Percentiles rank a stretch among this genome's conserved stretches.
These are phyloP conservation scores for Machaerirhynchus nigripectus DNA, from an alignment of 2,113 vertebrate genomes.

Conservation along the genomic window DNA sequence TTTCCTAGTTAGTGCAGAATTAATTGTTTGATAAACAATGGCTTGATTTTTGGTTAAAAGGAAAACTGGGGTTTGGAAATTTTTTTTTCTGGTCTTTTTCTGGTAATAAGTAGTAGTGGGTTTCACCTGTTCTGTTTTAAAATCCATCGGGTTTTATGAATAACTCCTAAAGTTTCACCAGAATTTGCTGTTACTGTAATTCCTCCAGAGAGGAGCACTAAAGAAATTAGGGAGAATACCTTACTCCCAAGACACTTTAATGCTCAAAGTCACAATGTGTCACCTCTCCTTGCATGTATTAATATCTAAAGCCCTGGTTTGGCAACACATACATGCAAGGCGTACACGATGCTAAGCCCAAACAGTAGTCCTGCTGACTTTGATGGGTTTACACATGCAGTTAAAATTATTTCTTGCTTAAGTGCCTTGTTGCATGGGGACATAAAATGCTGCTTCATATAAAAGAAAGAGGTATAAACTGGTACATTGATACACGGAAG, in stretches of 20 bases:
- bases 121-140: neutral
- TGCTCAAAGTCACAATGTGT: neutral
- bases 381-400: neutral
- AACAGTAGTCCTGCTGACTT: neutral
- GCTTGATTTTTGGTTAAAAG: neutral
- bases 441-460: neutral
- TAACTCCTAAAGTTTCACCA: neutral
- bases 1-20: constrained; percentile 33
- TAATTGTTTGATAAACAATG: neutral
- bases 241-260: neutral
- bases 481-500: too few species aligned
- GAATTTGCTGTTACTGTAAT: neutral
- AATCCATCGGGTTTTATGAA: neutral
- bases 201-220: neutral
- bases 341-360: neutral
- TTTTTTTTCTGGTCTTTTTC: neutral
- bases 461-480: neutral
- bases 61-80: neutral
- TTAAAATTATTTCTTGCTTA: neutral
- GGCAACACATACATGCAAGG: neutral
- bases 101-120: neutral
- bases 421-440: too few species aligned
- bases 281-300: neutral
- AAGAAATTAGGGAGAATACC: neutral
- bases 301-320: neutral